These are phyloP conservation scores for Pseudomyrmex dendroicus DNA, from an alignment of 1,140 invertebrate genomes.

Conservation along the genomic window DNA sequence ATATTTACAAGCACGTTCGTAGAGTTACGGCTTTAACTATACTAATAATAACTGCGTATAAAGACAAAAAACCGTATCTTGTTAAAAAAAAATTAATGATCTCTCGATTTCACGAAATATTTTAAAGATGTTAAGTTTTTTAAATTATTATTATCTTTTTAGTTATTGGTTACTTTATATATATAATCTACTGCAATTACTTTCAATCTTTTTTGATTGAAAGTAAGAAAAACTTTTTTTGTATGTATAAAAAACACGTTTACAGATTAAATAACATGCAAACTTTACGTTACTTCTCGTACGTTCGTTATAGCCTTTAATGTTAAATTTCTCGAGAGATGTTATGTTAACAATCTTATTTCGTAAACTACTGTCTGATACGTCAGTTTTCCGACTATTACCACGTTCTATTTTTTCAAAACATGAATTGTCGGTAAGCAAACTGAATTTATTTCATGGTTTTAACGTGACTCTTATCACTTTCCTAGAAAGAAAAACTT, in stretches of 20 bases:
- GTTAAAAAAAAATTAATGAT: background rate
- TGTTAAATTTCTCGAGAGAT: constrained; percentile 29
- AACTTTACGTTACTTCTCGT: constrained; percentile 20
- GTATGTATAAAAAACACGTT: constrained; percentile 8
- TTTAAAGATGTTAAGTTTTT: background rate
- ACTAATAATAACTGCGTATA: background rate
- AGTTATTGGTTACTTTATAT: background rate
- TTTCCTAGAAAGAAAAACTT: background rate
- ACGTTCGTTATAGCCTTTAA: background rate
- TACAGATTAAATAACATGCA: constrained; percentile 14
- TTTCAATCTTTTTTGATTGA: background rate
- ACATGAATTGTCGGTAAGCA: no score
- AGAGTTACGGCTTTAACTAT: constrained; percentile 9
- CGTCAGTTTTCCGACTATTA: background rate
- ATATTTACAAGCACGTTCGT: constrained; percentile 49
- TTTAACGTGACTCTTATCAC: no score
- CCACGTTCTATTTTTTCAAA: background rate
- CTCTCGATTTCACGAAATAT: constrained; percentile 25
- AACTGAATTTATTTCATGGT: no score
- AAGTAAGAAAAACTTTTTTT: constrained; percentile 7
- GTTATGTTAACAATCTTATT: constrained; percentile 2
- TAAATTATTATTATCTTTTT: background rate
- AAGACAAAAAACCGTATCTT: background rate
- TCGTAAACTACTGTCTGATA: background rate
- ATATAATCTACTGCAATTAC: background rate